Evolutionary conservation across 2,113 vertebrate genomes (phyloP).

Genomic region (Brevimyrus niger): DNA sequence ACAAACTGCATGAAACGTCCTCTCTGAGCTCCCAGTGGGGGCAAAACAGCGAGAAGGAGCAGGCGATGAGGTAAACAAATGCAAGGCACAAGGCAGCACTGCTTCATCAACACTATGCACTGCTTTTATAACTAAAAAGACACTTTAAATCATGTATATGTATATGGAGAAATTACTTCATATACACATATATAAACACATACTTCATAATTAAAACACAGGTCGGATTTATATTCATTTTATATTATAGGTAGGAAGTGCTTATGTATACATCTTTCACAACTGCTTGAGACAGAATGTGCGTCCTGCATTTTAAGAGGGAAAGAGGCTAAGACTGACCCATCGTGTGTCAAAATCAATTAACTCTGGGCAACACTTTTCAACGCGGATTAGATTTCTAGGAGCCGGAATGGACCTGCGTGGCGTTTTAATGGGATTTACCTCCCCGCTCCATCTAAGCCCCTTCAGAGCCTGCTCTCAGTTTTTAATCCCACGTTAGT

Average conservation of each 20-base stretch:
- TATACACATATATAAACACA: background rate
- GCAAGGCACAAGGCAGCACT: background rate
- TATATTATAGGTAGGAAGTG: background rate
- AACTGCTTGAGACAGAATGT: background rate
- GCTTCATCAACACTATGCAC: background rate
- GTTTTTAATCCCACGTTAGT: slow-evolving; percentile 1
- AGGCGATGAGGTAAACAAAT: background rate
- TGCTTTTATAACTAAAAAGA: background rate
- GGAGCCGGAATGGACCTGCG: background rate
- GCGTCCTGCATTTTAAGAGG: slow-evolving; percentile 4
- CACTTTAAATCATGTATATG: background rate
- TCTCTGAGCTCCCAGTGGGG: background rate
- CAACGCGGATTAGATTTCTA: slow-evolving; percentile 10
- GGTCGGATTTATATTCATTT: background rate
- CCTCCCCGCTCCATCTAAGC: background rate
- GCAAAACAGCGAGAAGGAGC: background rate
- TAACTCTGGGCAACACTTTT: slow-evolving; percentile 13
- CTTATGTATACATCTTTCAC: background rate
- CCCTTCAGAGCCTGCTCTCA: background rate
- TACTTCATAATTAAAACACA: background rate
- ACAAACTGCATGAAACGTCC: slow-evolving; percentile 5
- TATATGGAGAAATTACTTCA: background rate
- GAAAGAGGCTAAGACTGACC: background rate
- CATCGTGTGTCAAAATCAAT: slow-evolving; percentile 22
- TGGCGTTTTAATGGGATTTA: slow-evolving; percentile 3